Conservation (phyloP, 2,113 vertebrate genomes). For the Gallinago undulata region DNA sequence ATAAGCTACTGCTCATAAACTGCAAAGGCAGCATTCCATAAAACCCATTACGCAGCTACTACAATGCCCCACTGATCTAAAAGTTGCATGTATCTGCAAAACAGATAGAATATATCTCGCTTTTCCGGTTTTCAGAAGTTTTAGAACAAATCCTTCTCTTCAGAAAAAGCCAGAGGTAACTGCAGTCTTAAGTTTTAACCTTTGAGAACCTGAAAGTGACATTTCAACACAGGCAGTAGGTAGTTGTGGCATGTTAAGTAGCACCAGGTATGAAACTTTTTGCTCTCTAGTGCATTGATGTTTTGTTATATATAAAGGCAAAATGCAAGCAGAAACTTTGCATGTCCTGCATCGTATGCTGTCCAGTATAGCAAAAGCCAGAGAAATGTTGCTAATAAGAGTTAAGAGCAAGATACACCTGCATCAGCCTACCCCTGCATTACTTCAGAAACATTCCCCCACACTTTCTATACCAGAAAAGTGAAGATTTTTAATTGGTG, state of each 20-base stretch:
- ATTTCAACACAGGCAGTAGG: not conserved
- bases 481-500: not conserved
- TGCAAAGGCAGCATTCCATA: conserved; percentile 49
- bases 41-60: conserved; percentile 13
- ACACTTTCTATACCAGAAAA: not conserved
- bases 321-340: not conserved
- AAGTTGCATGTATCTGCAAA: conserved; percentile 31
- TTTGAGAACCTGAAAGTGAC: conserved; percentile 4
- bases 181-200: not conserved
- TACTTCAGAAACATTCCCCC: not conserved
- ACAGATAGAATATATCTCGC: not conserved
- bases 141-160: not conserved
- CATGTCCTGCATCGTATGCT: not conserved
- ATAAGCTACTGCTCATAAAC: conserved; percentile 28
- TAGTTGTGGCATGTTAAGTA: conserved; percentile 7
- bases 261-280: not conserved
- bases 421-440: not conserved
- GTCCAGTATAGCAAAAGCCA: not conserved
- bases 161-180: not conserved
- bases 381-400: not conserved
- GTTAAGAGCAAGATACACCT: not conserved
- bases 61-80: not conserved
- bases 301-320: not conserved
- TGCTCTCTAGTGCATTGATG: fast-evolving
- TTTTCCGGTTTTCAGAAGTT: conserved; percentile 32